Base-by-base conservation (phyloP, 2,797 vertebrate species). In the Apogon hyalosoma region DNA sequence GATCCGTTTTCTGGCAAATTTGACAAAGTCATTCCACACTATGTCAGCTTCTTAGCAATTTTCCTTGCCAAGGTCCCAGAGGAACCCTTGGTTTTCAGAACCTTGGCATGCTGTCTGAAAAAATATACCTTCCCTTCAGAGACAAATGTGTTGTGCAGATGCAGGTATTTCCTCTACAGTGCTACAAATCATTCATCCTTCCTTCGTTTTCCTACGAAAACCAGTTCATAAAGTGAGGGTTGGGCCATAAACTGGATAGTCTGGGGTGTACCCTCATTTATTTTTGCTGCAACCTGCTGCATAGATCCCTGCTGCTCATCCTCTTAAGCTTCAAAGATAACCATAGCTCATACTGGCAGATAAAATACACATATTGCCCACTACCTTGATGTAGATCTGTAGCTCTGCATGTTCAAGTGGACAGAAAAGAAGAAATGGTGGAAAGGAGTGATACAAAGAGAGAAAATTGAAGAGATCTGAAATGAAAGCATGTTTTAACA, bases 141-240 rank as follows among this genome's bases (percentile, higher is more conserved):
- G 55, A 50, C 21, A 31, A 75, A 88, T 82, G 79, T 85, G 64
- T 66, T 69, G 65, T 38, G 62, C 73, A 82, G 75, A 80, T 81
- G 83, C 49, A 67, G 70, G 75, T 61, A 64, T 72, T 79, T 81
- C 54, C 61, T 76, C 38, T 3, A 15, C 7, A 39, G 6, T n/a
- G 74, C 67, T 67, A 54, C 7, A 69, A 47, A 60, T 73, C 67
- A 41, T 67, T 69, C 33, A 49, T 8, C 31, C 31, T 33, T 33
- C 31, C 31, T 33, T 33, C 38, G 33, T 54, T 77, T 84, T 73
- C 56, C 63, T 69, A 57, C 36, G 49, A 24, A 54, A 79, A 56
- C 39, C 43, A 77, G 69, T 61, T 73, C 56, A 69, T 64, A 69
- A 86, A 81, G 42, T 14, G 45, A 63, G 54, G 69, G 73, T 80